A percentile compares a stretch with the other conserved stretches of the same genome.
These are phyloP conservation scores for Eonycteris spelaea DNA, from an alignment of 2,113 vertebrate genomes.

Conservation along the genomic window DNA sequence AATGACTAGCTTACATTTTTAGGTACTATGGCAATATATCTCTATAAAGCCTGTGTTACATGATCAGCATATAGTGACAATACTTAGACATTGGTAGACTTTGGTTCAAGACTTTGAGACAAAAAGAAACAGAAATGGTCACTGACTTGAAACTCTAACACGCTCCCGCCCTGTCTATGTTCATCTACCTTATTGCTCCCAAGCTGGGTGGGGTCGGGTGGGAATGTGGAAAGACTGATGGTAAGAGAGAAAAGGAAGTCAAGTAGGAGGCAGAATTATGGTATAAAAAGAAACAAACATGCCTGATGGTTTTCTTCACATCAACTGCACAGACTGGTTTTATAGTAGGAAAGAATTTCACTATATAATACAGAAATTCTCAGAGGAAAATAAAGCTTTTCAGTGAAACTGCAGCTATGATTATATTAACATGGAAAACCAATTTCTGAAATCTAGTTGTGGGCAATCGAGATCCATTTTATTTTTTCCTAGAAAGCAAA, in stretches of 20 bases:
- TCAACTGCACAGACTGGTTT: neutral
- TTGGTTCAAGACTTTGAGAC: neutral
- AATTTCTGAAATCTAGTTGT: conserved; percentile 33
- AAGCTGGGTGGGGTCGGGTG: neutral
- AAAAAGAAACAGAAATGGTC: neutral
- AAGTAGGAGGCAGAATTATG: neutral
- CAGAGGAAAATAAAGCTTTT: neutral
- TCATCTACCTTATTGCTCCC: neutral
- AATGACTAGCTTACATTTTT: neutral
- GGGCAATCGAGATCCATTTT: neutral
- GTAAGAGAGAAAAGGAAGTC: neutral
- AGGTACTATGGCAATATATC: neutral
- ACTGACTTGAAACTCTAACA: neutral
- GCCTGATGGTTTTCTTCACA: neutral
- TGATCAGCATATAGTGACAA: neutral
- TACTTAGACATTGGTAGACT: neutral
- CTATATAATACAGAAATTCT: conserved; percentile 1
- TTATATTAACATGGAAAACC: conserved; percentile 1
- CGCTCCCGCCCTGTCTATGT: neutral
- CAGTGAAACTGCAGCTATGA: neutral
- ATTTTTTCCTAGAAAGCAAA: conserved; percentile 12
- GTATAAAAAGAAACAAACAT: neutral
- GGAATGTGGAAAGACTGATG: neutral
- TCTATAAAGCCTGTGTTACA: neutral
- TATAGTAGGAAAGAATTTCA: neutral